Evolutionary conservation across 2,113 vertebrate species (phyloP).

Genomic region (Phaethon lepturus): DNA sequence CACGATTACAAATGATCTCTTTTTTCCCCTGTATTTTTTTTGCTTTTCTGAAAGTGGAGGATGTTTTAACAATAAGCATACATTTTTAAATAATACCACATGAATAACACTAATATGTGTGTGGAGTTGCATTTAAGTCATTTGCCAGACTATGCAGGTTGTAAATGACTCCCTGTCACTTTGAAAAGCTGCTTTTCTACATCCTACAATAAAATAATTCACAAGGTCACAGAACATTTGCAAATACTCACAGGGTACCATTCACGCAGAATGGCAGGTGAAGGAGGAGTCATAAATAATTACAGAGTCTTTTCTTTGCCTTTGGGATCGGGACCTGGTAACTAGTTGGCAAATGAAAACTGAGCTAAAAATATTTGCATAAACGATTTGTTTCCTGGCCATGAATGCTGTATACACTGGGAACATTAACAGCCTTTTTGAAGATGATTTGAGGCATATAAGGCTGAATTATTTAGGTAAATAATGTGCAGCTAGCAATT

Average conservation of each 20-base stretch:
- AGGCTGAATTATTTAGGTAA: constrained; percentile 7
- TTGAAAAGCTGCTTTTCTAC: constrained; percentile 21
- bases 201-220: constrained; percentile 36
- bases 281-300: constrained; percentile 19
- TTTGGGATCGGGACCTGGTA: background rate
- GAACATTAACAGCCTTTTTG: background rate
- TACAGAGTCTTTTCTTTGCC: background rate
- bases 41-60: background rate
- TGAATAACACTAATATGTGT: background rate
- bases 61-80: constrained; percentile 1
- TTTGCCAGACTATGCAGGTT: background rate
- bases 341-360: background rate
- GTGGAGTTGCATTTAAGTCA: background rate
- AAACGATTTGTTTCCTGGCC: background rate
- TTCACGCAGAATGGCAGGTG: constrained; percentile 5
- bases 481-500: background rate
- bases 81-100: background rate
- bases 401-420: background rate
- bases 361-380: constrained; percentile 25
- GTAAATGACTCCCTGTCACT: constrained; percentile 24
- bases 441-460: background rate
- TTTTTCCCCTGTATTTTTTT: background rate
- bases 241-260: background rate
- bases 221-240: background rate
- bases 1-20: background rate